Evolutionary conservation across 2,888 invertebrate species (phyloP).

Genomic region (Tinea pellionella): DNA sequence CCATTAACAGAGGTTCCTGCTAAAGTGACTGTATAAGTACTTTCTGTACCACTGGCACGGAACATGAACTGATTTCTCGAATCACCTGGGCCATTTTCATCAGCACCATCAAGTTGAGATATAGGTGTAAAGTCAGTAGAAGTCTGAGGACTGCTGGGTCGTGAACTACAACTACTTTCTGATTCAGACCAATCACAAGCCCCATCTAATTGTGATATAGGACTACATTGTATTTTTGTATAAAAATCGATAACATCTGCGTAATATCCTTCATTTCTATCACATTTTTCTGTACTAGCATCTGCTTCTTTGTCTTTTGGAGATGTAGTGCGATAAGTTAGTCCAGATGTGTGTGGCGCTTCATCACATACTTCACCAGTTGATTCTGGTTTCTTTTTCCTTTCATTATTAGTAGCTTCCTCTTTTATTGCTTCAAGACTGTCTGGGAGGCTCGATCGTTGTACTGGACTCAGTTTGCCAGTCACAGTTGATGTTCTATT

Average conservation of each 20-base stretch:
- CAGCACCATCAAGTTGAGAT: constrained; percentile 77
- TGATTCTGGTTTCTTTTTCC: constrained; percentile 44
- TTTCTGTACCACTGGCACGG: constrained; percentile 58
- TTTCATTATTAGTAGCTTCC: constrained; percentile 27
- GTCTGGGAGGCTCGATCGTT: constrained; percentile 38
- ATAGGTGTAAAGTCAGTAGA: constrained; percentile 59
- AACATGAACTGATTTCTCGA: constrained; percentile 54
- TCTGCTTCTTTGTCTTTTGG: constrained; percentile 52
- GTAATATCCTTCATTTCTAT: constrained; percentile 55
- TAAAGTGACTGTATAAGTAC: constrained; percentile 59
- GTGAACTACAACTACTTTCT: constrained; percentile 58
- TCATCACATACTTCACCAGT: constrained; percentile 43
- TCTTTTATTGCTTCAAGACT: constrained; percentile 49
- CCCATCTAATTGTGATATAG: constrained; percentile 77
- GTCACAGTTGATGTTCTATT: constrained; percentile 54
- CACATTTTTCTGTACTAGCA: constrained; percentile 34
- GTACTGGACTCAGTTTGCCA: constrained; percentile 54
- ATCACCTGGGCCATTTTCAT: constrained; percentile 64
- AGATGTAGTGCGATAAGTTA: constrained; percentile 49
- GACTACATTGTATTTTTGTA: constrained; percentile 65
- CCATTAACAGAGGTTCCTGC: constrained; percentile 63
- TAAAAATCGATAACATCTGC: constrained; percentile 65
- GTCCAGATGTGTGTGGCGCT: constrained; percentile 52
- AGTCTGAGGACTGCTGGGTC: constrained; percentile 51
- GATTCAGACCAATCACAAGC: constrained; percentile 75